Evolutionary conservation across 2,113 vertebrate species (phyloP).

Genomic region (Shinisaurus crocodilurus): DNA sequence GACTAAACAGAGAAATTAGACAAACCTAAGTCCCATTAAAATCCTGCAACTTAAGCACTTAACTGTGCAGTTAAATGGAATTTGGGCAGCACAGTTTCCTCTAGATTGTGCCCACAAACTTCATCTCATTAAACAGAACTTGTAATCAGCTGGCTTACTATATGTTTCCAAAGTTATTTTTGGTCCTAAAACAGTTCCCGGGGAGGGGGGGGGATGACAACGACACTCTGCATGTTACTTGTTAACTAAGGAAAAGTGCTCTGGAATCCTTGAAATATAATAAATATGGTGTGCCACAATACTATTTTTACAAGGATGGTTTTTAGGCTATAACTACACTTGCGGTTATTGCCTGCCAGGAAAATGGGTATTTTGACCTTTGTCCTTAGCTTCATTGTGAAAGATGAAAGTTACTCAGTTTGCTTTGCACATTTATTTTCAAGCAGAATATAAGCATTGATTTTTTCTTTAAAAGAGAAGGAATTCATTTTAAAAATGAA

Average conservation of each 20-base stretch:
- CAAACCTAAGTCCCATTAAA: not conserved
- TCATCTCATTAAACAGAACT: not conserved
- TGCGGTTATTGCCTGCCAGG: constrained; percentile 31
- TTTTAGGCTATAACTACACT: constrained; percentile 17
- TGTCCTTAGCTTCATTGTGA: constrained; percentile 31
- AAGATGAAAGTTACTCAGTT: constrained; percentile 43
- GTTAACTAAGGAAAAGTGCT: constrained; percentile 12
- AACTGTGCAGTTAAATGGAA: not conserved
- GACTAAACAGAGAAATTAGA: constrained; percentile 2
- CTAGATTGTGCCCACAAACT: not conserved
- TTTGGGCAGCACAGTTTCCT: not conserved
- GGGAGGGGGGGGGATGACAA: not conserved
- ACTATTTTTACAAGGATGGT: constrained; percentile 18
- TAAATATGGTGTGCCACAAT: constrained; percentile 11
- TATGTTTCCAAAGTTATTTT: not conserved
- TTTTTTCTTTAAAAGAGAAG: constrained; percentile 31
- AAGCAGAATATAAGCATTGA: constrained; percentile 38
- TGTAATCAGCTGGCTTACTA: not conserved
- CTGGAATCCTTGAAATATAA: constrained; percentile 25
- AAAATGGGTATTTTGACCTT: constrained; percentile 57
- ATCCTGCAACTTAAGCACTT: not conserved
- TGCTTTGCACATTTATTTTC: constrained; percentile 10
- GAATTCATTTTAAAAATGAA: constrained; percentile 35
- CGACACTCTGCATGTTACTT: not conserved
- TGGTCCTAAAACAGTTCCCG: not conserved